Evolutionary conservation across 2,888 invertebrate species (phyloP).

Genomic region (Psylliodes chrysocephalus): DNA sequence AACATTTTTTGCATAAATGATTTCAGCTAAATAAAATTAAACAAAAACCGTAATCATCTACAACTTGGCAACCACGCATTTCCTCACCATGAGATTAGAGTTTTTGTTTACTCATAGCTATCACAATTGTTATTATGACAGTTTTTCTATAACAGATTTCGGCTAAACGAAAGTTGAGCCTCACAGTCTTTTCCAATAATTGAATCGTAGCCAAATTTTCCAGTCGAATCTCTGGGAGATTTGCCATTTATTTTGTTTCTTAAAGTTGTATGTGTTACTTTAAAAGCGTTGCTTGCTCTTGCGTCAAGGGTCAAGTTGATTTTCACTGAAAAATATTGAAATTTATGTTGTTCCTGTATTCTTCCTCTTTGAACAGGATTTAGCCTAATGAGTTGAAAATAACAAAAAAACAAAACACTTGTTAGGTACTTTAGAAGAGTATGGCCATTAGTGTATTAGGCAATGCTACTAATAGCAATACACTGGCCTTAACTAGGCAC

Average conservation of each 20-base stretch:
- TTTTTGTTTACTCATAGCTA: too few relatives aligned
- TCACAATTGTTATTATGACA: too few relatives aligned
- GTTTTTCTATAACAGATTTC: too few relatives aligned
- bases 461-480: neutral
- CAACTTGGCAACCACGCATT: too few relatives aligned
- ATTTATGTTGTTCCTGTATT: slow-evolving; percentile 15
- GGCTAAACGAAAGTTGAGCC: too few relatives aligned
- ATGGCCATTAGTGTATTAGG: neutral
- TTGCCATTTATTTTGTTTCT: slow-evolving; percentile 17
- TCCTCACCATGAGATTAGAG: too few relatives aligned
- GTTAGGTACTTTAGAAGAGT: neutral
- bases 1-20: too few relatives aligned
- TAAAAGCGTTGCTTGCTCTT: slow-evolving; percentile 11
- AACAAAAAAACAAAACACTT: neutral
- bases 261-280: slow-evolving; percentile 18
- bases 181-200: slow-evolving; percentile 20
- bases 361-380: neutral
- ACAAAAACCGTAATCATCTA: too few relatives aligned
- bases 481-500: neutral
- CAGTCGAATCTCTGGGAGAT: slow-evolving; percentile 14
- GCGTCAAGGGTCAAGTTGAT: slow-evolving; percentile 17
- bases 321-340: slow-evolving; percentile 22
- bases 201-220: slow-evolving; percentile 12
- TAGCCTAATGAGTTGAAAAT: neutral
- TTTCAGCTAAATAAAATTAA: too few relatives aligned